A percentile compares a stretch with the other conserved stretches of the same genome.
These are phyloP conservation scores for Tychaedon coryphoeus DNA, from an alignment of 2,113 vertebrate species.

Conservation along the genomic window DNA sequence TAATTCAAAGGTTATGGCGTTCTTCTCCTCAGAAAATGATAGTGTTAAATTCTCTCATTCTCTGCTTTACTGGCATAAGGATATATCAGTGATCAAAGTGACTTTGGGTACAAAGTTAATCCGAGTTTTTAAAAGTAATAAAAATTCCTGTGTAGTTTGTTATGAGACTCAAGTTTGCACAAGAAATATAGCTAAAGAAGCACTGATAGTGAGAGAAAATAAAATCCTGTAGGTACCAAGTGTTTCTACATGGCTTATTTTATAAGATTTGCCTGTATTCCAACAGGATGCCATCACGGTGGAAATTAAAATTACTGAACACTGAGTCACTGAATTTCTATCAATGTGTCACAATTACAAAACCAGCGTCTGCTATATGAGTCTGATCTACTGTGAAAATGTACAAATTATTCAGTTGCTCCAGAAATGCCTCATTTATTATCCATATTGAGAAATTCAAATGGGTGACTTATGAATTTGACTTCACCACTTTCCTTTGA, in stretches of 20 bases:
- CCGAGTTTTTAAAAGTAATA: neutral
- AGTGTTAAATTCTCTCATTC: neutral
- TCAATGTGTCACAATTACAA: neutral
- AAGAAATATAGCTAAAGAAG: neutral
- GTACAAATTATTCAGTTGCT: neutral
- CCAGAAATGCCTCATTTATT: slow-evolving; percentile 8
- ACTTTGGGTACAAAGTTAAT: neutral
- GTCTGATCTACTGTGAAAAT: neutral
- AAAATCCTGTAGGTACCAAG: neutral
- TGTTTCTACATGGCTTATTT: neutral
- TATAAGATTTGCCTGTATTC: neutral
- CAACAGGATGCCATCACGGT: neutral
- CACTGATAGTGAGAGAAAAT: neutral
- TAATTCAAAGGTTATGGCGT: neutral
- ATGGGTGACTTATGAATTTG: neutral
- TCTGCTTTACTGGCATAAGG: neutral
- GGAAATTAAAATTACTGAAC: slow-evolving; percentile 3
- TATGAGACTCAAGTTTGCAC: neutral
- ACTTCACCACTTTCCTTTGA: neutral
- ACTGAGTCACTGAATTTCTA: neutral
- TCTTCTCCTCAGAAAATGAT: neutral
- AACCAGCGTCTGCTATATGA: neutral
- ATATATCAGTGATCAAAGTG: neutral
- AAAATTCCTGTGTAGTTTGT: neutral
- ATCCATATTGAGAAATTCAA: neutral